Conservation (phyloP, 1,140 invertebrate species). For the Parapsyche elsis region DNA sequence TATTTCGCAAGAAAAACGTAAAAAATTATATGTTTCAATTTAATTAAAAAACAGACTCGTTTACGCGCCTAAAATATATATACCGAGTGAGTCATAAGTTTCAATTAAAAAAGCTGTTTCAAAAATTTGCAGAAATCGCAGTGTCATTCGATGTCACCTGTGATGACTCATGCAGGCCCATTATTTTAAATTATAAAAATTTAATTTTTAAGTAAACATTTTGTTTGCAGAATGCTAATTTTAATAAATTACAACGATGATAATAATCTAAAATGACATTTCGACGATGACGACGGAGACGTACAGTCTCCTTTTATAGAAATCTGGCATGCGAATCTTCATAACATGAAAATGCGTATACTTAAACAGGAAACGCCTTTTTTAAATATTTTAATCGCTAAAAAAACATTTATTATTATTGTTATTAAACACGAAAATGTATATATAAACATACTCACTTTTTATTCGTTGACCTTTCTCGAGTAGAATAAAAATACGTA, state of each 20-base stretch:
- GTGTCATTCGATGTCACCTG: background rate
- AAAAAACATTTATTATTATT: too few relatives aligned
- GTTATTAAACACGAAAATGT: too few relatives aligned
- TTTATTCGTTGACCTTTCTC: too few relatives aligned
- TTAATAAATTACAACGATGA: conserved; percentile 4
- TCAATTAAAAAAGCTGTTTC: background rate
- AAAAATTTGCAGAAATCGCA: background rate
- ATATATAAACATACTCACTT: too few relatives aligned
- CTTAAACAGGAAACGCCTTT: background rate
- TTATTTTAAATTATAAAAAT: background rate
- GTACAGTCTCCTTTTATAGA: background rate
- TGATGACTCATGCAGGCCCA: background rate
- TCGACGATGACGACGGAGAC: background rate
- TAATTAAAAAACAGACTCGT: too few relatives aligned
- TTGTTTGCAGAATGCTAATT: background rate
- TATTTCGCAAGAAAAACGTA: too few relatives aligned
- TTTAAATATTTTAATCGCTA: too few relatives aligned
- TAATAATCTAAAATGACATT: conserved; percentile 12
- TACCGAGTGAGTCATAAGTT: too few relatives aligned
- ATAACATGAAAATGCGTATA: background rate
- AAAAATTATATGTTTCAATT: too few relatives aligned
- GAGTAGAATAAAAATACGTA: too few relatives aligned
- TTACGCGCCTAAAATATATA: too few relatives aligned
- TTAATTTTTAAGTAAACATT: conserved; percentile 9
- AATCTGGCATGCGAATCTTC: background rate